Percentiles rank a stretch among this genome's conserved stretches.
These are phyloP conservation scores for Agrypnia vestita DNA, from an alignment of 1,140 invertebrate species.

Conservation along the genomic window DNA sequence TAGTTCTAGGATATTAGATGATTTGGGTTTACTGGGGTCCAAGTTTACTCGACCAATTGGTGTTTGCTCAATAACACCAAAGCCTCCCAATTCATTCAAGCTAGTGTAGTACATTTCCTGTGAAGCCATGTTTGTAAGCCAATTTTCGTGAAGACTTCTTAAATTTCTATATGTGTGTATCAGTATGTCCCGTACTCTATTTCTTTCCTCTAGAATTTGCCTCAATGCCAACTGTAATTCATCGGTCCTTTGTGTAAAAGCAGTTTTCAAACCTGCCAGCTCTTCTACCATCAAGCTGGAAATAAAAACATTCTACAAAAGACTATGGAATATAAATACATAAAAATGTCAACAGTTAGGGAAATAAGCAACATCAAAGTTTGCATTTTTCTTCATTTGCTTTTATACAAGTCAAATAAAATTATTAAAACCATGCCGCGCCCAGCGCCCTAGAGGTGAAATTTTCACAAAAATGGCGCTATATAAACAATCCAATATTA, in stretches of 20 bases:
- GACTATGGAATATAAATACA: not conserved
- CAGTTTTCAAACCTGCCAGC: conserved; percentile 87
- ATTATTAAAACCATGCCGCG: no score
- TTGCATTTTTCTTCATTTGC: no score
- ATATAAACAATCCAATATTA: no score
- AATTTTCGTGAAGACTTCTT: conserved; percentile 70
- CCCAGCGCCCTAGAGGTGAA: no score
- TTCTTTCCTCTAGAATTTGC: conserved; percentile 82
- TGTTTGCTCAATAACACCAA: conserved; percentile 64
- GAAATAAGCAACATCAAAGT: no score
- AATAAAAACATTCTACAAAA: conserved; percentile 50
- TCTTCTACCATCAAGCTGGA: conserved; percentile 91
- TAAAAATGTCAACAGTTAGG: no score
- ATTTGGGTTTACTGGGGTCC: conserved; percentile 67
- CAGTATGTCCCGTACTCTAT: conserved; percentile 80
- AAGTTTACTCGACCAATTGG: conserved; percentile 70
- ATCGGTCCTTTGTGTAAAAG: conserved; percentile 82
- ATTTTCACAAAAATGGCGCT: no score
- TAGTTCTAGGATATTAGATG: conserved; percentile 70
- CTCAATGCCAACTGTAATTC: conserved; percentile 84
- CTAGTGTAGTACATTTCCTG: conserved; percentile 57
- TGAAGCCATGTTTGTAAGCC: conserved; percentile 67
- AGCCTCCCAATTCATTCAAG: conserved; percentile 61
- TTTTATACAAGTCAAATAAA: no score
- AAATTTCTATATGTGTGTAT: conserved; percentile 81